phyloP scores from a whole-genome alignment of 2,888 invertebrate genomes.

The Acleris cristana region DNA sequence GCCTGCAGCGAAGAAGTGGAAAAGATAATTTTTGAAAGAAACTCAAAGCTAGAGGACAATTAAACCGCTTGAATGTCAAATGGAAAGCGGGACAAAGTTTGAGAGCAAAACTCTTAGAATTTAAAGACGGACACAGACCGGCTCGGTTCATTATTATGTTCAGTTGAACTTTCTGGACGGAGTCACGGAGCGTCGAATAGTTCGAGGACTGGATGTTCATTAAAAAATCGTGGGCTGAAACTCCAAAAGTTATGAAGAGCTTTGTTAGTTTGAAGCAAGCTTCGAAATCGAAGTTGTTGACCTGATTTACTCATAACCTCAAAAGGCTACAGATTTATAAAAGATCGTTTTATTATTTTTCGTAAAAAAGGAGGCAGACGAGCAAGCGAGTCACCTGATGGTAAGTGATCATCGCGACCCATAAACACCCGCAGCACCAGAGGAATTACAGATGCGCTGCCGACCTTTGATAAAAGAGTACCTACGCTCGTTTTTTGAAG shows the following conservation, averaged over 20 bases:
- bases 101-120: slow-evolving; percentile 55
- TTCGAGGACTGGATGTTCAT: slow-evolving; percentile 11
- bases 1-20: slow-evolving; percentile 57
- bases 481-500: no score
- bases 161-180: slow-evolving; percentile 35
- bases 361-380: no score
- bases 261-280: no score
- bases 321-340: not conserved
- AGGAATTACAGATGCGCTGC: no score
- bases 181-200: slow-evolving; percentile 19
- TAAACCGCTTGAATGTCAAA: slow-evolving; percentile 71
- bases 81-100: slow-evolving; percentile 67
- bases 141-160: slow-evolving; percentile 40
- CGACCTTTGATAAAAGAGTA: no score
- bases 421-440: no score
- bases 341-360: no score
- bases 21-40: slow-evolving; percentile 60
- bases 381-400: not conserved
- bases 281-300: no score
- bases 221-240: slow-evolving; percentile 2
- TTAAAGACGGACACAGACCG: slow-evolving; percentile 42
- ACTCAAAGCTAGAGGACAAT: slow-evolving; percentile 69
- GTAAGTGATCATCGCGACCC: no score
- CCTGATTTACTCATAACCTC: not conserved
- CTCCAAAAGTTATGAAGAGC: not conserved